Conservation (phyloP, 2,113 vertebrate species). For the Anoplopoma fimbria region DNA sequence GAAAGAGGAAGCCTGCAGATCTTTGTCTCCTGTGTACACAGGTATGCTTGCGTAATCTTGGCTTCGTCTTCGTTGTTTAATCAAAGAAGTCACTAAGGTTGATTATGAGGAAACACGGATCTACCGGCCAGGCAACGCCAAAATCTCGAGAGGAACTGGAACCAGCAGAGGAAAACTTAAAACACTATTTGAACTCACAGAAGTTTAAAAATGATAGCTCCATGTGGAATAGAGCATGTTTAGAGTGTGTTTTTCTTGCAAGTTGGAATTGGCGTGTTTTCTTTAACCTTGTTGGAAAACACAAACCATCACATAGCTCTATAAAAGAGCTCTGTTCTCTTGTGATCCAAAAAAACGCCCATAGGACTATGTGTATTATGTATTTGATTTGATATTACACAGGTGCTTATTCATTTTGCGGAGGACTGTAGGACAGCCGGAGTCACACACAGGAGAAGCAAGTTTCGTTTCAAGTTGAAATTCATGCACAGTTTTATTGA, state of each 20-base stretch:
- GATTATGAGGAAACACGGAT: conserved; percentile 72
- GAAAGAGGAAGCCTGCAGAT: conserved; percentile 3
- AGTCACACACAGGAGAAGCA: conserved; percentile 58
- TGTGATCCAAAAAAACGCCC: conserved; percentile 20
- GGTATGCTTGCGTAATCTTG: conserved; percentile 22
- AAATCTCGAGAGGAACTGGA: not conserved
- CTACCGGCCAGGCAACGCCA: not conserved
- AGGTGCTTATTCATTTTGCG: conserved; percentile 42
- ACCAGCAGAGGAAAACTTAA: not conserved
- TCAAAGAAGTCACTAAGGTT: conserved; percentile 56
- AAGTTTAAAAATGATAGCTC: not conserved
- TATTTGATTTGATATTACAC: conserved; percentile 49
- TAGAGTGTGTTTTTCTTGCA: not conserved
- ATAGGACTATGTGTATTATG: conserved; percentile 14
- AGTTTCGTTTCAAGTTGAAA: conserved; percentile 80
- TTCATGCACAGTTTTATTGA: conserved; percentile 99
- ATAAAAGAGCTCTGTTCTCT: not conserved
- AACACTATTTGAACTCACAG: not conserved
- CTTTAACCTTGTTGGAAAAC: not conserved
- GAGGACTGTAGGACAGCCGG: conserved; percentile 13
- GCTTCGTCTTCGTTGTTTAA: conserved; percentile 23
- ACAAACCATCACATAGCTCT: not conserved
- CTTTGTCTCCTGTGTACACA: not conserved
- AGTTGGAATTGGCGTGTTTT: conserved; percentile 11
- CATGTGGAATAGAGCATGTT: not conserved